Evolutionary conservation across 2,888 invertebrate species (phyloP).

Genomic region (Tipula helvola): DNA sequence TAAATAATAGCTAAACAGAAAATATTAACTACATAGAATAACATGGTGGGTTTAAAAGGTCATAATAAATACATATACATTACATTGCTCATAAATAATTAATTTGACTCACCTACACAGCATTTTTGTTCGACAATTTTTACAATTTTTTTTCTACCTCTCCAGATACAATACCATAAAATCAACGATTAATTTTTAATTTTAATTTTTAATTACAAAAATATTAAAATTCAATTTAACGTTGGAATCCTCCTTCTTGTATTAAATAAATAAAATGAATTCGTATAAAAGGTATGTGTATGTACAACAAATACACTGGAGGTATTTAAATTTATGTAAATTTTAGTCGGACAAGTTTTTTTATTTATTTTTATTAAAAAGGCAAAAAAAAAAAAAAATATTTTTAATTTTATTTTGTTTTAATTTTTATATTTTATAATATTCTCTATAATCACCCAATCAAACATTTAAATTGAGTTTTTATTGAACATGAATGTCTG

Average conservation of each 20-base stretch:
- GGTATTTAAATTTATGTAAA: background rate
- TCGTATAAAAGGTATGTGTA: background rate
- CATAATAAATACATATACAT: background rate
- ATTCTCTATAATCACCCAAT: slow-evolving; percentile 13
- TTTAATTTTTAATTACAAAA: background rate
- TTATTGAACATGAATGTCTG: slow-evolving; percentile 17
- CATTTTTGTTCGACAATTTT: background rate
- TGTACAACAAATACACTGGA: background rate
- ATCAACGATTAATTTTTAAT: background rate
- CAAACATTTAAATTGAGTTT: slow-evolving; percentile 18
- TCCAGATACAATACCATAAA: background rate
- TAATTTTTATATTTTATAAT: background rate
- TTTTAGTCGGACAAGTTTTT: background rate
- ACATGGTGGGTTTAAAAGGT: background rate
- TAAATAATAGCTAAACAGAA: background rate
- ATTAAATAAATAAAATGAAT: background rate
- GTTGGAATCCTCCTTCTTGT: background rate
- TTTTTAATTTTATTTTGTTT: background rate
- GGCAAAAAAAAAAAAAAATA: background rate
- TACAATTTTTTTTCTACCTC: background rate
- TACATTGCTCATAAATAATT: background rate
- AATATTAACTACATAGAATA: background rate
- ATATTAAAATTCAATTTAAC: slow-evolving; percentile 6
- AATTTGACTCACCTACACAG: background rate
- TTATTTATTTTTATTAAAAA: background rate